Base-by-base conservation (phyloP, 1,140 invertebrate species). In the Drosophila carrolli region DNA sequence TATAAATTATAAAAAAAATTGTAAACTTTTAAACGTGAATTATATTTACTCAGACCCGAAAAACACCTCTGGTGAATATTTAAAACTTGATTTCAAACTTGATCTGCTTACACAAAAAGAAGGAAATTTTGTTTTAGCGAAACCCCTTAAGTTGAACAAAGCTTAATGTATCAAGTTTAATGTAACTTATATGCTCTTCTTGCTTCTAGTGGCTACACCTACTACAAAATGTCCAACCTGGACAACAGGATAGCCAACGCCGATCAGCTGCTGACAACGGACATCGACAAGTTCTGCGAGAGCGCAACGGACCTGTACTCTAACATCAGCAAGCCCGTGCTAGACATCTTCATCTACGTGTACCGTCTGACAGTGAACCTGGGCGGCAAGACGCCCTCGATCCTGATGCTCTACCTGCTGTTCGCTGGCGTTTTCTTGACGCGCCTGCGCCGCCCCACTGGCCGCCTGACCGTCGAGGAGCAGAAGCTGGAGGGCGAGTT, bases 401-500 rank as follows among this genome's bases (percentile, higher is more conserved):
- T 97, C 41, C 97, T 99, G 96, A 94, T 99, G 78, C 93, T 94
- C 0, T 99, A 99, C 92, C 93, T 99, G 47, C 92, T 98, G 1
- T 91, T 98, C 29, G 97, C 97, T 55, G 98, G 98, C 37, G 92
- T 95, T 13, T 93, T 97, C 57, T 92, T 98, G 41, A 97, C 97
- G 0, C 94, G 96, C 71, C 91, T 99, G 44, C 94, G 98, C 68
- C 95, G 95, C 86, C 98, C 98, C 1, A 96, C 98, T 68, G 97
- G 91, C 3, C 85, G 90, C n/a, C 55, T 99, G 93, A 99, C 98
- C 0, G 97, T 98, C 0, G 95, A 95, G 78, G 98, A 99, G 91
- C 98, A 99, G 93, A 97, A 97, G 92, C 93, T 99, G 9, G 99
- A 99, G 94, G 99, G 98, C 68, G 98, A 99, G 94, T 99, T 98